These are phyloP conservation scores for Paguma larvata DNA, from an alignment of 2,797 vertebrate genomes.

Conservation along the genomic window DNA sequence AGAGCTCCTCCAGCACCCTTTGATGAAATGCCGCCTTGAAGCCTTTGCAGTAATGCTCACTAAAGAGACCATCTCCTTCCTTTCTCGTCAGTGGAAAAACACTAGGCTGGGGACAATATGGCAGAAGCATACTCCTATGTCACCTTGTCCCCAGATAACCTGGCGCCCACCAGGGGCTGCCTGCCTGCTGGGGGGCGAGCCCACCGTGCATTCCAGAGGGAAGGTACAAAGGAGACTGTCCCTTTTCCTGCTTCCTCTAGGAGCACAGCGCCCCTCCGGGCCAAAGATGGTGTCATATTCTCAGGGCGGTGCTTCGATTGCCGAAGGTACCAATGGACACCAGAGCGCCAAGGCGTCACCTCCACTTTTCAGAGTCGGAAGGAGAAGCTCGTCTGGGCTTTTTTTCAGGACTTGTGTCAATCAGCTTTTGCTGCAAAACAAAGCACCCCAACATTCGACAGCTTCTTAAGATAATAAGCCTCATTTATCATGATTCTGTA, in stretches of 20 bases:
- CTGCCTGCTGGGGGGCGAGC: neutral
- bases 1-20: conserved; percentile 22
- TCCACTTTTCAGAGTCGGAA: neutral
- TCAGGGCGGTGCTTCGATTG: neutral
- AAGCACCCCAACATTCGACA: neutral
- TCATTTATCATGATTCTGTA: neutral
- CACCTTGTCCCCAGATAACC: conserved; percentile 45
- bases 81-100: conserved; percentile 61
- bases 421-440: neutral
- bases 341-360: neutral
- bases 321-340: neutral
- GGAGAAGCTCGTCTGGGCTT: neutral
- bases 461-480: neutral
- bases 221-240: neutral
- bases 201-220: neutral
- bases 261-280: neutral
- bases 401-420: neutral
- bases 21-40: conserved; percentile 38
- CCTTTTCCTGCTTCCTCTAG: neutral
- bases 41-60: neutral
- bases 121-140: neutral
- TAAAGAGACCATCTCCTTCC: conserved; percentile 14
- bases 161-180: neutral
- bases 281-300: neutral
- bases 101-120: conserved; percentile 2